Conservation (phyloP, 2,113 vertebrate genomes). For the Recurvirostra avosetta region DNA sequence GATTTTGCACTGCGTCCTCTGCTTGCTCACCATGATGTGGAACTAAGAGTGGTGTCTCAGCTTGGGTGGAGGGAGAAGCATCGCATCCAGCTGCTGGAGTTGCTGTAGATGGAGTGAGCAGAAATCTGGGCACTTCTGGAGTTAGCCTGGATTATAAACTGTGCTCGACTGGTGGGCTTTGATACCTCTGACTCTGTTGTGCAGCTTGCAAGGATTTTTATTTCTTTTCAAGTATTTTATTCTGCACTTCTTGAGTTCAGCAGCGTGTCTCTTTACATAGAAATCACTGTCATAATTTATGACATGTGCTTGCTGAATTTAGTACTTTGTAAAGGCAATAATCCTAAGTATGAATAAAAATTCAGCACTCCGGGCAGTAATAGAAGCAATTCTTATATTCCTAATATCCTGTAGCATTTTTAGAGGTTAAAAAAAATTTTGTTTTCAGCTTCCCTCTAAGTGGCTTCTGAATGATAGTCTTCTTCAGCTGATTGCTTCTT, state of each 20-base stretch:
- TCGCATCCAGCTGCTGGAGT: neutral
- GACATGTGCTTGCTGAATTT: slow-evolving; percentile 18
- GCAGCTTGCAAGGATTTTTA: neutral
- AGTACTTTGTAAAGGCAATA: slow-evolving; percentile 45
- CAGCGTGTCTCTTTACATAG: neutral
- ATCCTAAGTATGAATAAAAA: slow-evolving; percentile 54
- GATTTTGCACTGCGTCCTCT: neutral
- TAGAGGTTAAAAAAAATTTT: neutral
- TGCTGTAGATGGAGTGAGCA: neutral
- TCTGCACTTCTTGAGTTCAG: neutral
- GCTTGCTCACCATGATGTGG: accelerated
- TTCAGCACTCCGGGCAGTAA: slow-evolving; percentile 18
- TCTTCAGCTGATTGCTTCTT: slow-evolving; percentile 41
- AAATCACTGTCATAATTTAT: slow-evolving; percentile 36
- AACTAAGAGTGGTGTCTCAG: neutral
- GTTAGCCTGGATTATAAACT: neutral
- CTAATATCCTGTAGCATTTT: slow-evolving; percentile 8
- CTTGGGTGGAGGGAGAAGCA: neutral
- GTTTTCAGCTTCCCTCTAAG: neutral
- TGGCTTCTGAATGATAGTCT: slow-evolving; percentile 30
- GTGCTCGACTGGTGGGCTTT: neutral
- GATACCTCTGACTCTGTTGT: neutral
- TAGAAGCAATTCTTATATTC: slow-evolving; percentile 27
- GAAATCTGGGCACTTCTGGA: neutral
- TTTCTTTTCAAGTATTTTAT: neutral